phyloP scores from a whole-genome alignment of 2,113 vertebrate species.

The Muntiacus muntjak region DNA sequence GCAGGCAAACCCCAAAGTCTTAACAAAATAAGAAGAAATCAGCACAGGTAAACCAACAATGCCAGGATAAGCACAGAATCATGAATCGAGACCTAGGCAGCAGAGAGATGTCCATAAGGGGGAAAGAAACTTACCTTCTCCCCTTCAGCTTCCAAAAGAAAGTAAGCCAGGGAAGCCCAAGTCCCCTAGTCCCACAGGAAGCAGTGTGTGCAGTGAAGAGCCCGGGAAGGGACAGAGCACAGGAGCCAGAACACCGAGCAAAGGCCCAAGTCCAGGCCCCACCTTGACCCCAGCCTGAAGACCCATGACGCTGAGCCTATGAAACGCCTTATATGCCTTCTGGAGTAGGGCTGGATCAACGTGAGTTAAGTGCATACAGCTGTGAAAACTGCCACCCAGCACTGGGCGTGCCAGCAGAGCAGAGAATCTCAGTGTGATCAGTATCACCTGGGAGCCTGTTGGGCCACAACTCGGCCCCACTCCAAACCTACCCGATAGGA shows the following conservation, averaged over 20 bases:
- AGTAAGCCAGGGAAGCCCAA: not conserved
- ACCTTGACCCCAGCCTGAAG: not conserved
- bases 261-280: not conserved
- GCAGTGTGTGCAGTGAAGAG: not conserved
- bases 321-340: not conserved
- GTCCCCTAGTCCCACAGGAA: not conserved
- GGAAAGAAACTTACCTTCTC: not conserved
- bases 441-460: not conserved
- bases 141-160: slow-evolving; percentile 2
- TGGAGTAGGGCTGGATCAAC: not conserved
- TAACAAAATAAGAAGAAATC: not conserved
- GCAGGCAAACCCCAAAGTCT: not conserved
- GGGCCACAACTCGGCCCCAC: not conserved
- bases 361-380: not conserved
- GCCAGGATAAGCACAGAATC: not conserved
- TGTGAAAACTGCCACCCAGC: not conserved
- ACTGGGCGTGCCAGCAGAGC: not conserved
- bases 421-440: not conserved
- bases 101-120: not conserved
- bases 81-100: not conserved
- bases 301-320: accelerated
- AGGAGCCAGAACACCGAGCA: not conserved
- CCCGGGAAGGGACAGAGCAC: not conserved
- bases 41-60: not conserved
- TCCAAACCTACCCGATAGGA: not conserved